A percentile compares a stretch with the other conserved stretches of the same genome.
Conservation (phyloP, 2,797 vertebrate genomes). For the Rhinatrema bivittatum region DNA sequence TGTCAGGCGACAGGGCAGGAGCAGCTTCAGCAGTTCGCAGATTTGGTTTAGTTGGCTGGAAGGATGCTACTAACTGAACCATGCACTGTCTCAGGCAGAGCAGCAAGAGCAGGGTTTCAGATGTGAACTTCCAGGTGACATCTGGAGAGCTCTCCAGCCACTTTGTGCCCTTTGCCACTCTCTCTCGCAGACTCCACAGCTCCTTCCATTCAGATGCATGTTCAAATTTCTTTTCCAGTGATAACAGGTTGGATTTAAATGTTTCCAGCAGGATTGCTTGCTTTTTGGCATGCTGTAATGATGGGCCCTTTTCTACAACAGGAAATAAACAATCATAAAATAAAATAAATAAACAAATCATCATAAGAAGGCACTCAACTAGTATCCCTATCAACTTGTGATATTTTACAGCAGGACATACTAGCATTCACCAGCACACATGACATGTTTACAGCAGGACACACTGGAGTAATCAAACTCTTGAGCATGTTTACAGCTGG, state of each 20-base stretch:
- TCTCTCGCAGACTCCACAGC: conserved; percentile 26
- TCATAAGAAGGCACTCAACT: no score
- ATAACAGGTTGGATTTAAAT: conserved; percentile 53
- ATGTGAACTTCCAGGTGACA: conserved; percentile 66
- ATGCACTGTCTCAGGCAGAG: conserved; percentile 63
- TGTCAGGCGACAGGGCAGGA: conserved; percentile 74
- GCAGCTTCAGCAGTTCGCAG: conserved; percentile 54
- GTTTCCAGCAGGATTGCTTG: conserved; percentile 51
- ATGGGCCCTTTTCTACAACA: conserved; percentile 38
- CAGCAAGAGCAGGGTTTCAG: conserved; percentile 69
- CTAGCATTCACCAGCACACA: no score
- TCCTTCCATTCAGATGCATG: conserved; percentile 29
- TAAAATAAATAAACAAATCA: no score
- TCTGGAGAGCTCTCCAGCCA: conserved; percentile 52
- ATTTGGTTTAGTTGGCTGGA: conserved; percentile 30
- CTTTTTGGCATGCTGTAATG: conserved; percentile 39
- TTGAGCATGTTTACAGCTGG: no score
- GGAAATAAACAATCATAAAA: not conserved
- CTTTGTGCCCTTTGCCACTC: conserved; percentile 17
- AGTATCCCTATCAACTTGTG: no score
- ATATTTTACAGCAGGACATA: no score
- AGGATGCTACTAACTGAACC: conserved; percentile 45
- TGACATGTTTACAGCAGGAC: no score
- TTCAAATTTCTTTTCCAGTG: conserved; percentile 52
- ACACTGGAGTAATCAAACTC: no score